Evolutionary conservation across 2,797 vertebrate species (phyloP).

Genomic region (Brachyrhaphis roseni): DNA sequence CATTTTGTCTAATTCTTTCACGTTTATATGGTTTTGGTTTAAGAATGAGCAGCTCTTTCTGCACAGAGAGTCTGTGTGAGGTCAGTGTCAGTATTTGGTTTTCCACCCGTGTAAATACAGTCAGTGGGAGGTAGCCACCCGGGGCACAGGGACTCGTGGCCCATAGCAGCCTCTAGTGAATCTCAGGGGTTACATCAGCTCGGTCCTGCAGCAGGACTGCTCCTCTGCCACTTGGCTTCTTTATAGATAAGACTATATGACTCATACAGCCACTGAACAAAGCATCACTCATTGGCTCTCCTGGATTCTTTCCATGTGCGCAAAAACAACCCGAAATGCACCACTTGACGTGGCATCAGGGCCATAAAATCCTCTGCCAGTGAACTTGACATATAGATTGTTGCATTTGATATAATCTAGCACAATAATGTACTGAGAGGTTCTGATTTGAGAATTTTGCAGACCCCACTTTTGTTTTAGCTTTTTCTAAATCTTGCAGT

Average conservation of each 20-base stretch:
- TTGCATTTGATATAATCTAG: background rate
- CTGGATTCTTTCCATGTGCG: slow-evolving; percentile 46
- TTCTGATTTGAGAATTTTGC: slow-evolving; percentile 4
- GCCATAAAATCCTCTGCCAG: background rate
- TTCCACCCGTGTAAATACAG: background rate
- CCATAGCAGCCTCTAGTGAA: slow-evolving; percentile 72
- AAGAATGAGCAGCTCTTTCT: background rate
- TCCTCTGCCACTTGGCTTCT: slow-evolving; percentile 73
- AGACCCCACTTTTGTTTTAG: slow-evolving; percentile 23
- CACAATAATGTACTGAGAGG: background rate
- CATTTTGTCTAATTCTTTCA: background rate
- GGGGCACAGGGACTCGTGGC: slow-evolving; percentile 35
- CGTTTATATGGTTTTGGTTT: background rate
- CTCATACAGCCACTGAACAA: slow-evolving; percentile 76
- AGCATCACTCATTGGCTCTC: slow-evolving; percentile 50
- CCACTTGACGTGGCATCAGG: slow-evolving; percentile 19
- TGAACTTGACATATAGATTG: background rate
- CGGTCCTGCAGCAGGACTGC: slow-evolving; percentile 74
- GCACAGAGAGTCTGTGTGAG: slow-evolving; percentile 4
- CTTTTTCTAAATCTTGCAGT: slow-evolving; percentile 1
- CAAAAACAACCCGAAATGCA: slow-evolving; percentile 51
- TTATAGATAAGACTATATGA: slow-evolving; percentile 79
- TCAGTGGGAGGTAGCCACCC: slow-evolving; percentile 15
- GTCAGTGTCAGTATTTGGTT: slow-evolving; percentile 5
- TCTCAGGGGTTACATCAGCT: slow-evolving; percentile 63